A percentile compares a stretch with the other conserved stretches of the same genome.
Evolutionary conservation across 2,113 vertebrate genomes (phyloP).

Genomic region (Pterocles gutturalis): DNA sequence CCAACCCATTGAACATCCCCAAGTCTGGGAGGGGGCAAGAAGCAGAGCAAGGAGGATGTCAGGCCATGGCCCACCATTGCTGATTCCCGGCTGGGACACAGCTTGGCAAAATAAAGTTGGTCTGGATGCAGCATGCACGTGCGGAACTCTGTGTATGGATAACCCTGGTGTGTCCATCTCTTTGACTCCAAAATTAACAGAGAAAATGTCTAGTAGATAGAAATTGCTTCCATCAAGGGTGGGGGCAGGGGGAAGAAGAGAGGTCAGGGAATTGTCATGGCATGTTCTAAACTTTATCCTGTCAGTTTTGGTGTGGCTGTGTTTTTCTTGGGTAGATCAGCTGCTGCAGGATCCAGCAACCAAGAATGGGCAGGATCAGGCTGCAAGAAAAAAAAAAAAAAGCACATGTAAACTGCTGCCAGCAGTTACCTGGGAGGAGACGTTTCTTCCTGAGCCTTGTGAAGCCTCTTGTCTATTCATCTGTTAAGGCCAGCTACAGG

Average conservation of each 20-base stretch:
- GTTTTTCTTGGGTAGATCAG: not conserved
- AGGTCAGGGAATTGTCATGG: not conserved
- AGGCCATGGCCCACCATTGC: not conserved
- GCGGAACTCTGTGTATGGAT: not conserved
- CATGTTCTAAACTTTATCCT: not conserved
- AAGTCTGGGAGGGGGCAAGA: not conserved
- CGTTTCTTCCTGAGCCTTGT: not conserved
- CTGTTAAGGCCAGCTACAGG: not conserved
- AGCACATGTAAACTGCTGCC: not conserved
- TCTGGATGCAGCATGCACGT: fast-evolving
- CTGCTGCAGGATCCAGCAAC: not conserved
- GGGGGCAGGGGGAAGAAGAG: not conserved
- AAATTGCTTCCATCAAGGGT: not conserved
- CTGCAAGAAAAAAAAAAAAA: not conserved
- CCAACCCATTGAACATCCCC: not conserved
- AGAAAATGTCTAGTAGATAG: not conserved
- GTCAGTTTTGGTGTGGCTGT: not conserved
- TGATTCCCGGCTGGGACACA: not conserved
- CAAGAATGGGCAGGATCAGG: not conserved
- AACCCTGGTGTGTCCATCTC: not conserved
- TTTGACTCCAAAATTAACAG: not conserved
- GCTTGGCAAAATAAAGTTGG: not conserved
- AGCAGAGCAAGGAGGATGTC: not conserved
- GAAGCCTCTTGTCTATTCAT: not conserved
- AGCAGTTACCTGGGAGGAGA: not conserved